Evolutionary conservation across 2,113 vertebrate genomes (phyloP).

Genomic region (Synchiropus splendidus): DNA sequence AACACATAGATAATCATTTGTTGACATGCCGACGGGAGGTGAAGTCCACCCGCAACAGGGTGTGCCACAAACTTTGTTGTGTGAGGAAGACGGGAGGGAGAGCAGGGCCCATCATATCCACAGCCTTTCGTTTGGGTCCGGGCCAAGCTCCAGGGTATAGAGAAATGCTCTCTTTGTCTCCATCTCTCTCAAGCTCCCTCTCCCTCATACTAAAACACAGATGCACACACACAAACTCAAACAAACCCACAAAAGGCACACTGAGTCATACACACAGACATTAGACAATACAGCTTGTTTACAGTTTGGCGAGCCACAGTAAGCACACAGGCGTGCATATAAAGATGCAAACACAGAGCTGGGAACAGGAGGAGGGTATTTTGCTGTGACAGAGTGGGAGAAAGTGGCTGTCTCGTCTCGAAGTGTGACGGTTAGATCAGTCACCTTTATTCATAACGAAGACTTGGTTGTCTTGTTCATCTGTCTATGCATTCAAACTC

Average conservation of each 20-base stretch:
- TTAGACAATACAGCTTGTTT: conserved; percentile 73
- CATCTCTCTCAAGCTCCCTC: conserved; percentile 58
- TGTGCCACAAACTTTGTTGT: conserved; percentile 43
- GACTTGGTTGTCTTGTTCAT: no score
- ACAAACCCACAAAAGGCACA: conserved; percentile 67
- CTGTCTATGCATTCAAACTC: no score
- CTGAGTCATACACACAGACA: conserved; percentile 65
- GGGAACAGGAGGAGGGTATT: conserved; percentile 40
- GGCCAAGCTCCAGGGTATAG: conserved; percentile 59
- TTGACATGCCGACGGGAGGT: no score
- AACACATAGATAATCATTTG: no score
- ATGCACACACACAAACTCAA: conserved; percentile 64
- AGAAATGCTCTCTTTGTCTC: conserved; percentile 71
- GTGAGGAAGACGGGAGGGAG: conserved; percentile 22
- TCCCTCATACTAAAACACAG: conserved; percentile 66
- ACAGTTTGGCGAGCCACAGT: conserved; percentile 64
- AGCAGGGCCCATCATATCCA: conserved; percentile 62
- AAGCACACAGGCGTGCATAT: conserved; percentile 52
- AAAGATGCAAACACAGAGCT: conserved; percentile 45
- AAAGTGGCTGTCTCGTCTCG: conserved; percentile 16
- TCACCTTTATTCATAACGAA: conserved; percentile 33
- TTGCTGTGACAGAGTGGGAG: conserved; percentile 44
- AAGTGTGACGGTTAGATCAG: conserved; percentile 26
- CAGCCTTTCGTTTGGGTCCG: conserved; percentile 57
- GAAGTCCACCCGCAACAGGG: conserved; percentile 32